These are phyloP conservation scores for Oscheius sp. DNA, from an alignment of 1,140 invertebrate genomes.

Conservation along the genomic window DNA sequence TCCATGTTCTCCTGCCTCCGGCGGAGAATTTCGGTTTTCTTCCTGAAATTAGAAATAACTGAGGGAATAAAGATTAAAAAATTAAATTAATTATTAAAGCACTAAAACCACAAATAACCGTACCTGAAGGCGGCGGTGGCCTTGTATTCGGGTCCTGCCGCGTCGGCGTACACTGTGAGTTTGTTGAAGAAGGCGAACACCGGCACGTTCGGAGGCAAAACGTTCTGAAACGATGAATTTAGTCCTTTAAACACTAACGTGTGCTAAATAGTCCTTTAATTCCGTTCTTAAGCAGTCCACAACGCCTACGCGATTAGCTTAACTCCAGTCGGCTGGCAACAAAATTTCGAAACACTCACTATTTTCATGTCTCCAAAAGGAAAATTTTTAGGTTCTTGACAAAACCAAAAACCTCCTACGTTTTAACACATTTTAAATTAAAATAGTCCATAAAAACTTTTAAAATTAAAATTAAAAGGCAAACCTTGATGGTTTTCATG, in stretches of 20 bases:
- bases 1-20: conserved; percentile 46
- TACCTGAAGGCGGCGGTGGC: conserved; percentile 17
- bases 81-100: not conserved
- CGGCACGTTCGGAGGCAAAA: conserved; percentile 14
- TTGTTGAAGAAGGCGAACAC: conserved; percentile 22
- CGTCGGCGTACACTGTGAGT: not conserved
- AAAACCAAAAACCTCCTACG: not conserved
- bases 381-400: not conserved
- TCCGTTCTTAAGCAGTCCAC: too few relatives aligned
- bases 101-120: not conserved
- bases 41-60: not conserved
- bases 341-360: not conserved
- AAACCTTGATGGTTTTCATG: not conserved
- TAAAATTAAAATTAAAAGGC: not conserved
- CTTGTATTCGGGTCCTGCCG: not conserved
- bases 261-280: not conserved
- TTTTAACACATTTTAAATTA: not conserved
- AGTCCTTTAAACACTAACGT: not conserved
- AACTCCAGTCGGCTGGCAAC: too few relatives aligned
- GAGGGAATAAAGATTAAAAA: not conserved
- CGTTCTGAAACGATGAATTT: conserved; percentile 15
- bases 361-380: not conserved
- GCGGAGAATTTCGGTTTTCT: conserved; percentile 38
- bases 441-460: not conserved
- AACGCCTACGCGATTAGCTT: too few relatives aligned